Evolutionary conservation across 2,888 invertebrate genomes (phyloP).

Genomic region (Bedellia somnulentella): DNA sequence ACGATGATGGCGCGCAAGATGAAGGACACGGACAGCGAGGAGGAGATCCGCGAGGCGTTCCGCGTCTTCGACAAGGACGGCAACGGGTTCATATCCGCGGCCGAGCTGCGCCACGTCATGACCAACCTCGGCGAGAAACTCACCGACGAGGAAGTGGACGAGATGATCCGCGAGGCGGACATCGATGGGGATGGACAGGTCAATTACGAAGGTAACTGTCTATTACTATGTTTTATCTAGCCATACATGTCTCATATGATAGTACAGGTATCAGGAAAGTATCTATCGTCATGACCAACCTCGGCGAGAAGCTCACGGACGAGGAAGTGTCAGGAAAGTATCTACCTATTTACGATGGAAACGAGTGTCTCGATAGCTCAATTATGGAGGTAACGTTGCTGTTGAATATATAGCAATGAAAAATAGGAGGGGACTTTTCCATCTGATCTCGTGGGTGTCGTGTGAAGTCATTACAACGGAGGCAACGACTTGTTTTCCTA

Average conservation of each 20-base stretch:
- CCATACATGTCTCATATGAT: no score
- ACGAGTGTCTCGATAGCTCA: no score
- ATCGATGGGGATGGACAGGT: conserved; percentile 99
- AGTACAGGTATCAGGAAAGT: no score
- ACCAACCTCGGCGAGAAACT: conserved; percentile 99
- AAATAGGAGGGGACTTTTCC: no score
- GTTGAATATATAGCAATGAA: no score
- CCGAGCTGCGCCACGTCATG: conserved; percentile 98
- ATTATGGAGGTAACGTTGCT: no score
- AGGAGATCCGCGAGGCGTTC: conserved; percentile 98
- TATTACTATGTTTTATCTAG: no score
- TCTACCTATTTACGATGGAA: no score
- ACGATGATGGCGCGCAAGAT: conserved; percentile 99
- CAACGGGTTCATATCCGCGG: conserved; percentile 98
- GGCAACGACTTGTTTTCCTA: no score
- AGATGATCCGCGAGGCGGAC: conserved; percentile 99
- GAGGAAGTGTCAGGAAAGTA: no score
- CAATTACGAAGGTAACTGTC: conserved; percentile 85
- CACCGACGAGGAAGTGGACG: conserved; percentile 98
- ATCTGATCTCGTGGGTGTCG: no score
- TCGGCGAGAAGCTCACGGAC: conserved; percentile 98
- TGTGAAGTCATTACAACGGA: no score
- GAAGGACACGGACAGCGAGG: conserved; percentile 99
- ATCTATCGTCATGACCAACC: conserved; percentile 99
- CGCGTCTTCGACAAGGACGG: conserved; percentile 99